Base-by-base conservation (phyloP, 2,888 invertebrate genomes). In the Epirrita christyi region DNA sequence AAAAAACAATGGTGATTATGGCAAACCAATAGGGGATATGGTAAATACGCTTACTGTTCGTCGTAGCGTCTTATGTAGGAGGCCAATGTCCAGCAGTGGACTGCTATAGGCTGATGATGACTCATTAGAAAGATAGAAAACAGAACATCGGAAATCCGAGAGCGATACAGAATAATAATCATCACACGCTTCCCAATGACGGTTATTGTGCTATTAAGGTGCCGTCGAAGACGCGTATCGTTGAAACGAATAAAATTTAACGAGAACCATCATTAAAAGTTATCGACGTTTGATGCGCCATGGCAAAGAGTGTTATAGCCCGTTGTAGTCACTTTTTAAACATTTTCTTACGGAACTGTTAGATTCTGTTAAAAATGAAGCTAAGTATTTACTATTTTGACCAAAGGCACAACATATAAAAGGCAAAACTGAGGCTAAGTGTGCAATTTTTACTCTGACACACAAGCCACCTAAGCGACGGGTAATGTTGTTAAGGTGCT, bases 391-490 rank as follows among this genome's bases (percentile, higher is more conserved):
- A 21, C 21, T 29, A 32, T 6, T n/a, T 9, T 14, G 29, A 40
- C 48, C 40, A 7, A 41, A 21, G 21, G 28, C 28, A 34, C 34
- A 21, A 11, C 27, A 50, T 36, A 21, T 21, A 21, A 9, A 41
- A 47, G 34, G 41, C 15, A 32, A 44, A 47, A 34, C 46, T 28
- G 21, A 34, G 21, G 8, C 13, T 49, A 45, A 49, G 44, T 55
- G 40, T 50, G 49, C 45, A 50, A 41, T 47, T 37, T 56, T 56
- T 56, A 51, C 42, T 50, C 15, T 5, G 2, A 45, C 50, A 51
- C 37, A 51, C 37, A 15, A 37, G 50, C 29, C n/a, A 46, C 52
- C 55, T 59, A 64, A 61, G 55, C 55, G 59, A 55, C 41, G 55
- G 42, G 49, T 55, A 55, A 61, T 61, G 47, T 54, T 55, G 10